Percentiles rank a stretch among this genome's conserved stretches.
These are phyloP conservation scores for Drosophila murphyi DNA, from an alignment of 1,140 invertebrate species.

Conservation along the genomic window DNA sequence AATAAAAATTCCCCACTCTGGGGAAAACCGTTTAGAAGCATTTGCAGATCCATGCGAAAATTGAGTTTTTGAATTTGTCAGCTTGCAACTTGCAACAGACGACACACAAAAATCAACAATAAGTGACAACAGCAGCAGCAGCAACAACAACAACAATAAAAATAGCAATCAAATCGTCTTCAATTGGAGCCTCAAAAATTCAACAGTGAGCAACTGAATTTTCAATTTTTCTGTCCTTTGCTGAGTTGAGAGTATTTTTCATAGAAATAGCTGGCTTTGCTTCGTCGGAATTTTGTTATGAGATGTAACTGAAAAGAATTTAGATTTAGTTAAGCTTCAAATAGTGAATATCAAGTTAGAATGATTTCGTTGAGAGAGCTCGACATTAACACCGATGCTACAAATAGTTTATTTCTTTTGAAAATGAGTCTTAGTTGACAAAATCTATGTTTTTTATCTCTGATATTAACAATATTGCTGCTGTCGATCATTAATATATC, in stretches of 20 bases:
- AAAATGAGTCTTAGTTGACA: no score
- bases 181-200: constrained; percentile 14
- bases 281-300: background rate
- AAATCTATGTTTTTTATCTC: no score
- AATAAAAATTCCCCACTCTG: background rate
- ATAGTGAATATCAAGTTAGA: no score
- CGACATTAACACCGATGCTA: no score
- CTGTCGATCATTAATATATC: no score
- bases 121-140: constrained; percentile 10
- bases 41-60: constrained; percentile 45
- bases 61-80: constrained; percentile 43
- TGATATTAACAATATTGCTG: no score
- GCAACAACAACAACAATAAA: background rate
- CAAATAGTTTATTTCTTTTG: no score
- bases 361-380: no score
- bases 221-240: background rate
- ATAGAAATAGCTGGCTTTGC: background rate
- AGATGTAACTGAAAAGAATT: no score
- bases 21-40: constrained; percentile 47
- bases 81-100: constrained; percentile 15
- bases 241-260: background rate
- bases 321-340: no score
- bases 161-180: constrained; percentile 8
- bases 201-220: constrained; percentile 1
- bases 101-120: constrained; percentile 21